Conservation (phyloP, 2,797 vertebrate species). For the Acipenser transmontanus region DNA sequence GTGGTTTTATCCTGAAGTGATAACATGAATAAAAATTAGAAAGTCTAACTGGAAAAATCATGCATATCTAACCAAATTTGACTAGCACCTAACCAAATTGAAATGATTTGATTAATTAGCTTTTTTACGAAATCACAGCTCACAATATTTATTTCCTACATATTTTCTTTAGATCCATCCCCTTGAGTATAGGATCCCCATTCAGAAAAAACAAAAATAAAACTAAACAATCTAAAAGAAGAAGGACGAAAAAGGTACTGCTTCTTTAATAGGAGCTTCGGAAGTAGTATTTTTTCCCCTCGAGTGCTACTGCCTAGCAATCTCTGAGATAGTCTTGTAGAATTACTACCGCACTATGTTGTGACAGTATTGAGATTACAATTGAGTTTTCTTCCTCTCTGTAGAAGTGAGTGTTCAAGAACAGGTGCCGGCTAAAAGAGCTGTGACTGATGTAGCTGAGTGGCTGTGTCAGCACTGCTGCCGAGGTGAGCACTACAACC, state of each 20-base stretch:
- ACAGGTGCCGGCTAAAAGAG: slow-evolving; percentile 74
- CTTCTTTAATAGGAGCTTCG: not conserved
- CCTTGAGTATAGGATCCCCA: too few relatives aligned
- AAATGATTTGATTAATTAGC: too few relatives aligned
- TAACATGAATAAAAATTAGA: too few relatives aligned
- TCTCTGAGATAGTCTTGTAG: slow-evolving; percentile 56
- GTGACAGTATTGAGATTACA: slow-evolving; percentile 74
- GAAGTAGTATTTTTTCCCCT: not conserved
- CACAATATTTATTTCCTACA: too few relatives aligned
- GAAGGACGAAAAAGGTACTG: not conserved
- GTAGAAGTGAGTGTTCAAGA: slow-evolving; percentile 58
- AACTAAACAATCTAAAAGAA: too few relatives aligned
- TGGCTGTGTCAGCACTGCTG: slow-evolving; percentile 71
- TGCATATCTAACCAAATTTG: too few relatives aligned
- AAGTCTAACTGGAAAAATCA: too few relatives aligned
- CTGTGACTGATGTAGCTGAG: slow-evolving; percentile 66
- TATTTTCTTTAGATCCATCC: too few relatives aligned
- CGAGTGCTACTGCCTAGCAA: slow-evolving; percentile 39
- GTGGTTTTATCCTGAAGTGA: too few relatives aligned
- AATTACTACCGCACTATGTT: slow-evolving; percentile 66
- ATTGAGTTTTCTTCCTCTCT: slow-evolving; percentile 64
- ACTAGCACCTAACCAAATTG: too few relatives aligned
- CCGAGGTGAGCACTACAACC: slow-evolving; percentile 56
- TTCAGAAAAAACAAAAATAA: too few relatives aligned
- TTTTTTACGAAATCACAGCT: too few relatives aligned